These are phyloP conservation scores for Mobula birostris DNA, from an alignment of 2,113 vertebrate genomes.

Conservation along the genomic window DNA sequence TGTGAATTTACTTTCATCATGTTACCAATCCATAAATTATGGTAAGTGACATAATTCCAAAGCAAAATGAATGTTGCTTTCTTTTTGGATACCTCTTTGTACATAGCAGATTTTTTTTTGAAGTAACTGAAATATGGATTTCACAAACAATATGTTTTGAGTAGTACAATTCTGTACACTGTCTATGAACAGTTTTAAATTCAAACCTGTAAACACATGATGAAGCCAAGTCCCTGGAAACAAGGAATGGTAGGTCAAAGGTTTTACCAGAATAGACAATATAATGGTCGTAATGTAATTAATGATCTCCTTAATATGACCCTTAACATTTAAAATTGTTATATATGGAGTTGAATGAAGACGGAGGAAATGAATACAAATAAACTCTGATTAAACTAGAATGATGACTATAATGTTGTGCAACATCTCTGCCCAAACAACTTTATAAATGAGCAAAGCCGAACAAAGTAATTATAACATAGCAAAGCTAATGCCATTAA, in stretches of 20 bases:
- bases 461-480: conserved; percentile 7
- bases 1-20: background rate
- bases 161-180: background rate
- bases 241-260: conserved; percentile 2
- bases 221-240: background rate
- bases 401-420: conserved; percentile 41
- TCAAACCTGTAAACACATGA: background rate
- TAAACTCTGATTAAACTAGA: conserved; percentile 40
- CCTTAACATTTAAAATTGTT: conserved; percentile 2
- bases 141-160: background rate
- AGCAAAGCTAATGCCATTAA: conserved; percentile 5
- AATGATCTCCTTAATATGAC: conserved; percentile 30
- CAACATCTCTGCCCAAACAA: conserved; percentile 45
- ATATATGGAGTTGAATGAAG: conserved; percentile 38
- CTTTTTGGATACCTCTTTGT: background rate
- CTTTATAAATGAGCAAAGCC: conserved; percentile 24
- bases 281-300: conserved; percentile 30
- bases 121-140: no score
- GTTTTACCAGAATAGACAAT: background rate
- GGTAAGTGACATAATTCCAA: background rate
- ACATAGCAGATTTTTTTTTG: no score
- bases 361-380: conserved; percentile 46
- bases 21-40: background rate
- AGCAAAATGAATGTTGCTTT: no score
- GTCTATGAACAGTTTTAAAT: background rate